A percentile compares a stretch with the other conserved stretches of the same genome.
phyloP scores from a whole-genome alignment of 2,797 vertebrate genomes.

The Lacerta viridis region DNA sequence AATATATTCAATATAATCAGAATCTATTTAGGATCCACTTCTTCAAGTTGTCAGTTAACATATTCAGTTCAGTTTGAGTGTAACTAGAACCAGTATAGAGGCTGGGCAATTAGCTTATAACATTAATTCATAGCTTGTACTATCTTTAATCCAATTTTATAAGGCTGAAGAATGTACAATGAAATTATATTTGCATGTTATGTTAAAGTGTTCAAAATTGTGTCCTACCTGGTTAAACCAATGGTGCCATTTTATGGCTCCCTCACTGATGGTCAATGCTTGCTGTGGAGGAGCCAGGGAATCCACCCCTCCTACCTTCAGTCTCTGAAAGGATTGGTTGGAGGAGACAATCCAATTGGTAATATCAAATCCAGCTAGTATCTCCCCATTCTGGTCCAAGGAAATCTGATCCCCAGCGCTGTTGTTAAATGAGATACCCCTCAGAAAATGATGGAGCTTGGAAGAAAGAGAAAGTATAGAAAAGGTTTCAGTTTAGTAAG shows the following conservation, averaged over 20 bases:
- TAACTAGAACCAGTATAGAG: too few relatives aligned
- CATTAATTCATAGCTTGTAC: too few relatives aligned
- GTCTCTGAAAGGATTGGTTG: conserved; percentile 1
- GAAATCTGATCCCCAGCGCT: not conserved
- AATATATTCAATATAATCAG: too few relatives aligned
- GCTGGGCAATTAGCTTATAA: too few relatives aligned
- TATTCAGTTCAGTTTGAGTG: too few relatives aligned
- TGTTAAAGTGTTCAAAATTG: too few relatives aligned
- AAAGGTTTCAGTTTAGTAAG: not conserved
- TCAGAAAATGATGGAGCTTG: not conserved
- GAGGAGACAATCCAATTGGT: conserved; percentile 11
- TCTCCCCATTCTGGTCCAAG: not conserved
- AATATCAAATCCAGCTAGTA: not conserved
- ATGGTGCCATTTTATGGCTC: not conserved
- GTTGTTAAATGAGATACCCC: conserved; percentile 10
- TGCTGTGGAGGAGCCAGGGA: not conserved
- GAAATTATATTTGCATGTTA: too few relatives aligned
- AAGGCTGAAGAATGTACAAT: too few relatives aligned
- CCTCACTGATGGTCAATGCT: not conserved
- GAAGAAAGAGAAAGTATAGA: not conserved
- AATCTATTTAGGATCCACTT: too few relatives aligned
- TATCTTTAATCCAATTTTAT: too few relatives aligned
- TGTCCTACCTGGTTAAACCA: conserved; percentile 1
- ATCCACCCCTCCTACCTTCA: conserved; percentile 1
- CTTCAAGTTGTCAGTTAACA: too few relatives aligned